Evolutionary conservation across 2,797 vertebrate genomes (phyloP), one percentile per base, ranked within the genome.

Genomic region (Pterois miles): DNA sequence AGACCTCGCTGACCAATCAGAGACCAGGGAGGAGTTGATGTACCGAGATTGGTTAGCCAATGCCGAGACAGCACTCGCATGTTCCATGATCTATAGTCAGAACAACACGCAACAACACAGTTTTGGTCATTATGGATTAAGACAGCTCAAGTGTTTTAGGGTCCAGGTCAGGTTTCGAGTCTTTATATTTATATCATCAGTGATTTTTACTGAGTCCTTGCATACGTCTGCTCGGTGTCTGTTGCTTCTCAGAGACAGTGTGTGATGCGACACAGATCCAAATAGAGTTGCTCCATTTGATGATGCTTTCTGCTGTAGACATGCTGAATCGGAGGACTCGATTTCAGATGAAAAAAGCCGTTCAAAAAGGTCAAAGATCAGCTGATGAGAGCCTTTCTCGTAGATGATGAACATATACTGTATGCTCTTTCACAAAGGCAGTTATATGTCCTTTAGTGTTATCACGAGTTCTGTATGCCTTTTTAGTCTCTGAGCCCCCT

Each of bases 1-100:
- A 18, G 83, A 20, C 34, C 8, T 54, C 1, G 2, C 14, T 0
- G 65, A 14, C 59, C 7, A n/a, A 31, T 81, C 57, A 2, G 34
- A 4, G 8, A 0, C 38, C 50, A 48, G 36, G 20, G 76, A 86
- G 60, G 58, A 27, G 71, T 90, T 94, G 63, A 33, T 73, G 57
- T 9, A 12, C 20, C 60, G 57, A 5, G 92, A 88, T 25, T 75
- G 77, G 71, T 93, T 95, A 11, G n/a, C 48, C 8, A 38, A 76
- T 33, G 62, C 12, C 67, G 82, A 70, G 70, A 67, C 25, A 60
- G 56, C 16, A 11, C 52, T 78, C 46, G 38, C 40, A 72, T n/a
- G 34, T 36, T 70, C 93, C 94, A 95, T 95, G 82, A 91, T 90
- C 93, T 94, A 60, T 50, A 64, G 62, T 29, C 48, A 71, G 14